Evolutionary conservation across 1,140 invertebrate species (phyloP).

Genomic region (Melanaphis sacchari): DNA sequence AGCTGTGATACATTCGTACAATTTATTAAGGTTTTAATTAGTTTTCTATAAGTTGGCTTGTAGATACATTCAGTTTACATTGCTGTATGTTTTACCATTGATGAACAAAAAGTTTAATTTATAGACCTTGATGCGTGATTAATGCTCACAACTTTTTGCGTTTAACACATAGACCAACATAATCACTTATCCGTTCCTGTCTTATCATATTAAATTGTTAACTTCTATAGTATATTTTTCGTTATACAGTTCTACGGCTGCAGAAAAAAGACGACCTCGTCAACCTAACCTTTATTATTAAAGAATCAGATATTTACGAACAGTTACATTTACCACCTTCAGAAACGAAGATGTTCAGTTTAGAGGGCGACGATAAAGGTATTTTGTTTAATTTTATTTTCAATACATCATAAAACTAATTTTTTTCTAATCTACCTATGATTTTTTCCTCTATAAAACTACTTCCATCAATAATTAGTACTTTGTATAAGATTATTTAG

Average conservation of each 20-base stretch:
- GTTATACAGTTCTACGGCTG: not conserved
- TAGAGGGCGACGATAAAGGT: constrained; percentile 40
- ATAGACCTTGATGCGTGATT: not conserved
- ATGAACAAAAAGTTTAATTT: not conserved
- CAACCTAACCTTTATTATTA: not conserved
- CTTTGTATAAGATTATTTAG: not conserved
- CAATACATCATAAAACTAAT: not conserved
- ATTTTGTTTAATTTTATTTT: not conserved
- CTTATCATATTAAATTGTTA: not conserved
- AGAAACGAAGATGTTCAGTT: constrained; percentile 1
- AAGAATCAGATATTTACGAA: not conserved
- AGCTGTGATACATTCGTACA: not conserved
- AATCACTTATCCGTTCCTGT: not conserved
- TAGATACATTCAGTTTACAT: not conserved
- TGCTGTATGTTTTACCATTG: not conserved
- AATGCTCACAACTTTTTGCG: not conserved
- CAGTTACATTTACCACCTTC: not conserved
- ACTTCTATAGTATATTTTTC: not conserved
- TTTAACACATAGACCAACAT: not conserved
- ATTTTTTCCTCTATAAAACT: not conserved
- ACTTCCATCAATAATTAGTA: not conserved
- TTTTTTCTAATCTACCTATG: not conserved
- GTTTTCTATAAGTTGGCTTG: not conserved
- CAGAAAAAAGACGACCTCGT: not conserved
- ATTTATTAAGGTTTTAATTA: not conserved